Conservation (phyloP, 2,888 invertebrate genomes). For the Cataglyphis livida region DNA sequence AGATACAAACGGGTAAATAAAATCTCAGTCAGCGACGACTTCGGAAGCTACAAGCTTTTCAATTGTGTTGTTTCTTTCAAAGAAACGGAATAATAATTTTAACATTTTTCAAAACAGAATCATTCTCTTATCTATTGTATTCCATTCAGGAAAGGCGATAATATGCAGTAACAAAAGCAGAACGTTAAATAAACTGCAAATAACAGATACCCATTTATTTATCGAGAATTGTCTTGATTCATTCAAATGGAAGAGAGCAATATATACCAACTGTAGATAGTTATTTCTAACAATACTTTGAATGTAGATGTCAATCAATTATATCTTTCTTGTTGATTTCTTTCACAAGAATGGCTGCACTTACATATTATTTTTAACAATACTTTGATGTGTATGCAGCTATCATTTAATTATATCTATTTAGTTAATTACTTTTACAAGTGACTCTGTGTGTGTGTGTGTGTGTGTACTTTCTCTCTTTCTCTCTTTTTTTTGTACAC, state of each 20-base stretch:
- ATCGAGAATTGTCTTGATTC: constrained; percentile 7
- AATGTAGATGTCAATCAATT: constrained; percentile 20
- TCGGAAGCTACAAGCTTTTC: constrained; percentile 26
- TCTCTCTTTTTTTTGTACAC: not conserved
- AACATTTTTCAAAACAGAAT: constrained; percentile 49
- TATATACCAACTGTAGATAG: constrained; percentile 27
- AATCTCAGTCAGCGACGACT: constrained; percentile 28
- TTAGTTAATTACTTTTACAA: constrained; percentile 15
- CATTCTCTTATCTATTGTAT: constrained; percentile 36
- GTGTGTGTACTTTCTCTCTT: too few relatives aligned
- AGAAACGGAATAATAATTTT: constrained; percentile 44
- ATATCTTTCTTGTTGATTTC: constrained; percentile 26
- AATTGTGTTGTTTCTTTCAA: constrained; percentile 40
- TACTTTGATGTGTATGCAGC: constrained; percentile 1
- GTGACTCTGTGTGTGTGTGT: not conserved
- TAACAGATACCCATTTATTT: constrained; percentile 29
- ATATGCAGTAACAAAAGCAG: constrained; percentile 36
- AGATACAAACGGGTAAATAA: constrained; percentile 52
- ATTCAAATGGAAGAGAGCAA: constrained; percentile 18
- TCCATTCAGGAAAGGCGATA: constrained; percentile 21
- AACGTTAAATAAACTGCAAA: constrained; percentile 30
- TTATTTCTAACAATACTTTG: constrained; percentile 36
- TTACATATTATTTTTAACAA: constrained; percentile 27
- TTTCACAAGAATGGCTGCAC: not conserved
- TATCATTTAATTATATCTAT: constrained; percentile 33